Evolutionary conservation across 1,140 invertebrate species (phyloP), one percentile per base, ranked within the genome.

Genomic region (Dolichoris vasculosae): DNA sequence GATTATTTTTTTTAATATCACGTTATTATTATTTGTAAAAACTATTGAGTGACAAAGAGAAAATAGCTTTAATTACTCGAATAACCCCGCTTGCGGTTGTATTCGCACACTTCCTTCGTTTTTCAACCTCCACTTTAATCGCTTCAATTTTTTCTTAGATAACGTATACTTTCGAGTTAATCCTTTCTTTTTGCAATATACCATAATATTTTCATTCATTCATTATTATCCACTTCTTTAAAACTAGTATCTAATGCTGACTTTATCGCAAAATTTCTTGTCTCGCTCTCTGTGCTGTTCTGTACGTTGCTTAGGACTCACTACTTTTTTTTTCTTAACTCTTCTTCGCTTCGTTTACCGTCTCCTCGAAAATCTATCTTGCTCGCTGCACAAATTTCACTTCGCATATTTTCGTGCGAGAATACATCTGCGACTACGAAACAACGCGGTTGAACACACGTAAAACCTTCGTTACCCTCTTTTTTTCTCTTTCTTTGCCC

Each of bases 51-150:
- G 77, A 71, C 64, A 73, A 80, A 73, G 63, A 83, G 85, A 86
- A 85, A 87, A 84, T 84, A 84, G 87, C 79, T 88, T 81, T 90
- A 89, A 89, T 90, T 90, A 90, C 86, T 87, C 88, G 86, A 89
- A 89, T 87, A 90, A 90, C 91, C 91, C 88, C 89, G 92, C 91
- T 92, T 92, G 89, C 89, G 88, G 90, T 89, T 91, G 83, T 89
- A 90, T 90, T 89, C 89, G 86, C 88, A 90, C 84, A 88, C 87
- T 86, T 87, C 86, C 87, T 82, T 87, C 86, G 86, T 88, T 84
- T 86, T 71, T 86, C 63, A 79, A 40, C 87, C 35, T 78, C 38
- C 80, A 55, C 55, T 69, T 51, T 84, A 40, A 84, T 78, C 79
- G 73, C 76, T 84, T 78, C 35, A 51, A 35, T 81, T 73, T 64